These are phyloP conservation scores for Aythya baeri DNA, from an alignment of 2,113 vertebrate genomes.

Conservation along the genomic window DNA sequence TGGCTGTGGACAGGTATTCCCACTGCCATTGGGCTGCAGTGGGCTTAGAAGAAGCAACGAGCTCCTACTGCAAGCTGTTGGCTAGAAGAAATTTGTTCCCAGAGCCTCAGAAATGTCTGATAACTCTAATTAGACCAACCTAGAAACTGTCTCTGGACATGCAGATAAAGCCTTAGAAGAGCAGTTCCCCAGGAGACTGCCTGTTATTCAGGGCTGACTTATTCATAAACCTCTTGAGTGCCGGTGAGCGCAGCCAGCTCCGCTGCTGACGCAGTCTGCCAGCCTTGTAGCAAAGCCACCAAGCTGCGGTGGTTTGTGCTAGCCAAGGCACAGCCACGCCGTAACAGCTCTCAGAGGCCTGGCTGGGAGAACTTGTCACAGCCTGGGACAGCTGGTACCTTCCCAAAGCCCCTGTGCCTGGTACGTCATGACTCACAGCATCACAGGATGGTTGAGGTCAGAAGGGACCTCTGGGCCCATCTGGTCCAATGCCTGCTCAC, in stretches of 20 bases:
- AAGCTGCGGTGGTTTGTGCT: neutral
- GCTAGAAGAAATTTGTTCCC: neutral
- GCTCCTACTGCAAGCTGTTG: neutral
- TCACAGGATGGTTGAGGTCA: neutral
- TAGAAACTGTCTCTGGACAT: neutral
- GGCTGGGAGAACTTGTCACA: neutral
- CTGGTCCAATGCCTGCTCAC: neutral
- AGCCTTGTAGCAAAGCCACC: accelerated
- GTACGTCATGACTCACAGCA: accelerated
- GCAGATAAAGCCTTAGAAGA: neutral
- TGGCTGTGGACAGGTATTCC: neutral
- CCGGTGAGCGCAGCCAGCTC: neutral
- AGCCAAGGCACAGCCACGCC: accelerated
- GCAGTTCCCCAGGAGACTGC: neutral
- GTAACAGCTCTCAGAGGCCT: accelerated
- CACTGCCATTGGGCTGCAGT: neutral
- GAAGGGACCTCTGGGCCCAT: neutral
- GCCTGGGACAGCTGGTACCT: accelerated
- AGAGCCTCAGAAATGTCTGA: neutral
- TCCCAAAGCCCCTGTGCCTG: neutral
- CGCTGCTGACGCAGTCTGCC: neutral
- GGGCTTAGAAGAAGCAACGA: neutral
- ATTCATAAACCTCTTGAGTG: neutral
- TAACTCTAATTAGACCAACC: neutral
- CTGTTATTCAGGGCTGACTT: neutral